Percentiles rank a stretch among this genome's conserved stretches.
Conservation (phyloP, 1,140 invertebrate species). For the Oscheius sp. region DNA sequence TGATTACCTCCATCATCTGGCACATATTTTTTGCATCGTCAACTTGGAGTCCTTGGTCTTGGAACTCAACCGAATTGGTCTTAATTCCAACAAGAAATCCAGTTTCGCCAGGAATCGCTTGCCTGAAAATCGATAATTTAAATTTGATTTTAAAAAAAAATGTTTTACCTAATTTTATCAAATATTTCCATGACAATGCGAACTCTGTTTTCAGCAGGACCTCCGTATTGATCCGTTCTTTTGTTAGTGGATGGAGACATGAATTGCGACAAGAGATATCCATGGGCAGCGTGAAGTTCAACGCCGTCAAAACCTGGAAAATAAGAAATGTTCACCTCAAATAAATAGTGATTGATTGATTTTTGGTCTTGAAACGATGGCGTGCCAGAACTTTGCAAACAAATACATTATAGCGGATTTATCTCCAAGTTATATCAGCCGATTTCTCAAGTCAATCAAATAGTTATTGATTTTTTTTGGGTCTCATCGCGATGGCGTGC, state of each 20-base stretch:
- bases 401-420: too few relatives aligned
- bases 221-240: conserved; percentile 54
- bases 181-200: conserved; percentile 48
- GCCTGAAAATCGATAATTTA: conserved; percentile 5
- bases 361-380: too few relatives aligned
- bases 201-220: conserved; percentile 43
- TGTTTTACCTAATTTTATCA: conserved; percentile 39
- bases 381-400: too few relatives aligned
- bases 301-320: conserved; percentile 50
- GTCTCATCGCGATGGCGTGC: too few relatives aligned
- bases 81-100: conserved; percentile 50
- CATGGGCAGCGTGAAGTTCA: conserved; percentile 55
- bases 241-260: conserved; percentile 47
- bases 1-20: conserved; percentile 14
- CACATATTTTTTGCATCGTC: conserved; percentile 26
- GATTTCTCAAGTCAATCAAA: too few relatives aligned
- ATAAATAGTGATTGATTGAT: too few relatives aligned
- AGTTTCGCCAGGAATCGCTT: conserved; percentile 31
- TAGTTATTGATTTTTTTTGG: too few relatives aligned
- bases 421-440: too few relatives aligned
- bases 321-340: too few relatives aligned
- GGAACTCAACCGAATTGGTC: conserved; percentile 50
- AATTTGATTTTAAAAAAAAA: not conserved
- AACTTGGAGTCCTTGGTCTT: conserved; percentile 11
- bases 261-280: conserved; percentile 52